Base-by-base conservation (phyloP, 2,113 vertebrate species). In the Cepphus grylle region DNA sequence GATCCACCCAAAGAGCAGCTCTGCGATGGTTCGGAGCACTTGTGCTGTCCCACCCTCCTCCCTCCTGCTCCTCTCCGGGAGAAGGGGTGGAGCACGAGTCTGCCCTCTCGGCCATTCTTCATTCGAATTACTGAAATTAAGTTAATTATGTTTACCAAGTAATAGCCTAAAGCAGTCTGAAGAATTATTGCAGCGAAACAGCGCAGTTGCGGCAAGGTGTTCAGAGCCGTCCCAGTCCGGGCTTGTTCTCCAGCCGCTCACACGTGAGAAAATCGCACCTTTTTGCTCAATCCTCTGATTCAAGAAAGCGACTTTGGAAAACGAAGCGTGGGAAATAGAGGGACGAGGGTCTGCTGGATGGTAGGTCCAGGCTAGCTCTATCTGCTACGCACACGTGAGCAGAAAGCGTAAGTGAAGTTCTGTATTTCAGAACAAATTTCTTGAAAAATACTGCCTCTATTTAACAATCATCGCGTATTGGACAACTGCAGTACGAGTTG, bases 61-160 rank as follows among this genome's bases (percentile, higher is more conserved):
- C 52, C 21, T 36, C 34, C 9, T 34, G 29, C 43, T 69, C 74
- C 52, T 95, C 71, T 59, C 20, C 29, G n/a, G 45, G 20, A 92
- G 65, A 78, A 84, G 81, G 50, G 81, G 45, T 25, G 42, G 82
- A 66, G 72, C 13, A n/a, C 81, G 50, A 71, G 59, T 86, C 55
- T 78, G 50, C 47, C 62, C 49, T 63, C 74, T 70, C 7, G 12
- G 45, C 50, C 63, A 27, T 73, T 94, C 94, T 91, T 88, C 40
- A 88, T 83, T 5, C 83, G 80, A 92, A 62, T 78, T 53, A 83
- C 9, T 73, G 88, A 88, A 90, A 94, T 94, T 61, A 88, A 83
- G 67, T 77, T 92, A 92, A 96, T 90, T 86, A 77, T 83, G 59
- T 95, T 95, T 95, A 91, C 80, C 86, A 62, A 86, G 83, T 66